Percentiles rank a stretch among this genome's conserved stretches.
Evolutionary conservation across 2,888 invertebrate species (phyloP).

Genomic region (Ectobius pallidus): DNA sequence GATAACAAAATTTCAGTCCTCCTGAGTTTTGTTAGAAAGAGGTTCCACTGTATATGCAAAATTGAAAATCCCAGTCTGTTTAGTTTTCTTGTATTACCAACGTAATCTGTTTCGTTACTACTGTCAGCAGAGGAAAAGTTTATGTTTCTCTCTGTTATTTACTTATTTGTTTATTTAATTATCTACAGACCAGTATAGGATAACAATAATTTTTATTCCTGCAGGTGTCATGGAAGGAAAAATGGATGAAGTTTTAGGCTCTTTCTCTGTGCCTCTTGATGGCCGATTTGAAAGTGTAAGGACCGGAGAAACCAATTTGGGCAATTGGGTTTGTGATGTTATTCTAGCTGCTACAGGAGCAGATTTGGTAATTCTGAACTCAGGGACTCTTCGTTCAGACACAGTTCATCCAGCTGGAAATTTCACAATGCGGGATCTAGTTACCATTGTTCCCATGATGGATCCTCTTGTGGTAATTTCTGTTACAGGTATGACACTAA

Average conservation of each 20-base stretch:
- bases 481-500: slow-evolving; percentile 67
- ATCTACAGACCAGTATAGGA: no score
- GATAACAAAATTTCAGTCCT: no score
- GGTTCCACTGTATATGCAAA: no score
- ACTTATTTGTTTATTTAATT: no score
- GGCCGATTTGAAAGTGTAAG: slow-evolving; percentile 82
- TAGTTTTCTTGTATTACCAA: no score
- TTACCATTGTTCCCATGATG: slow-evolving; percentile 83
- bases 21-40: no score
- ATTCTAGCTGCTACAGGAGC: slow-evolving; percentile 84
- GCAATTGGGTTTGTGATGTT: slow-evolving; percentile 77
- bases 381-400: slow-evolving; percentile 84
- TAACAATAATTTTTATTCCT: no score
- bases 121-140: no score
- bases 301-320: slow-evolving; percentile 86
- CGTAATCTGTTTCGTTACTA: no score
- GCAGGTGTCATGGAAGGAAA: slow-evolving; percentile 80
- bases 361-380: slow-evolving; percentile 84
- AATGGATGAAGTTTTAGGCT: slow-evolving; percentile 83
- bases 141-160: no score
- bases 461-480: slow-evolving; percentile 81
- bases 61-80: no score
- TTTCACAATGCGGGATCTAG: slow-evolving; percentile 83
- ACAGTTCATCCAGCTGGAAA: slow-evolving; percentile 79
- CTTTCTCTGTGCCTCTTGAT: slow-evolving; percentile 85